These are phyloP conservation scores for Euura lappo DNA, from an alignment of 1,140 invertebrate genomes.

Conservation along the genomic window DNA sequence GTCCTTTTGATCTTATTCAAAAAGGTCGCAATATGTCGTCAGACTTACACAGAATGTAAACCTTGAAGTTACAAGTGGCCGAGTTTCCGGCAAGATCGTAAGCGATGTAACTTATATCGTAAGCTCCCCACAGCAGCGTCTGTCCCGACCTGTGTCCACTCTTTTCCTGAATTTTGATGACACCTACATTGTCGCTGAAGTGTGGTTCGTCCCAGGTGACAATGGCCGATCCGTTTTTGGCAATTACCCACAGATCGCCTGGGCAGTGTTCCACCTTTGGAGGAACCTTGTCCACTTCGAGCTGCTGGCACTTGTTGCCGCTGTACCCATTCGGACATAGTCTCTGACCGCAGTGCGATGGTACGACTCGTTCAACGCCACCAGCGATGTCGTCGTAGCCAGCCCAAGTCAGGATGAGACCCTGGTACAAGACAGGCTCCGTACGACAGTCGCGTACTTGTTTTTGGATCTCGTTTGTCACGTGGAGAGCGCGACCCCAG, in stretches of 20 bases:
- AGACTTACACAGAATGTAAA: slow-evolving; percentile 86
- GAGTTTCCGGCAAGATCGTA: slow-evolving; percentile 90
- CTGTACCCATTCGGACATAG: slow-evolving; percentile 85
- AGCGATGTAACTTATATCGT: slow-evolving; percentile 93
- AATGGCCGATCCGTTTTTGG: slow-evolving; percentile 87
- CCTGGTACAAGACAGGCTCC: slow-evolving; percentile 87
- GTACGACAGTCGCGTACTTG: slow-evolving; percentile 90
- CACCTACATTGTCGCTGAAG: slow-evolving; percentile 87
- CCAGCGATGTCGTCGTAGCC: slow-evolving; percentile 89
- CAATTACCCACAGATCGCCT: slow-evolving; percentile 92
- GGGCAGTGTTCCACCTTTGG: slow-evolving; percentile 90
- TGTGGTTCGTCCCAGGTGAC: slow-evolving; percentile 94
- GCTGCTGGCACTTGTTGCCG: slow-evolving; percentile 82
- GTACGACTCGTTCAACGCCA: slow-evolving; percentile 89
- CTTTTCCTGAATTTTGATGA: slow-evolving; percentile 81
- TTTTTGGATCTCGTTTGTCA: slow-evolving; percentile 92
- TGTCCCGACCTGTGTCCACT: slow-evolving; percentile 89
- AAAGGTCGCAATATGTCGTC: slow-evolving; percentile 19
- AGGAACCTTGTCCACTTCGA: slow-evolving; percentile 83
- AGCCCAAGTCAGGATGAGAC: slow-evolving; percentile 88
- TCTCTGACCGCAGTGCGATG: slow-evolving; percentile 89
- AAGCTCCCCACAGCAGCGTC: slow-evolving; percentile 90
- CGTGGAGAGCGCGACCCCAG: slow-evolving; percentile 89
- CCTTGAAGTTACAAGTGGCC: slow-evolving; percentile 91
- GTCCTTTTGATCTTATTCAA: background rate